phyloP scores from a whole-genome alignment of 1,140 invertebrate genomes.

The Drosophila mauritiana region DNA sequence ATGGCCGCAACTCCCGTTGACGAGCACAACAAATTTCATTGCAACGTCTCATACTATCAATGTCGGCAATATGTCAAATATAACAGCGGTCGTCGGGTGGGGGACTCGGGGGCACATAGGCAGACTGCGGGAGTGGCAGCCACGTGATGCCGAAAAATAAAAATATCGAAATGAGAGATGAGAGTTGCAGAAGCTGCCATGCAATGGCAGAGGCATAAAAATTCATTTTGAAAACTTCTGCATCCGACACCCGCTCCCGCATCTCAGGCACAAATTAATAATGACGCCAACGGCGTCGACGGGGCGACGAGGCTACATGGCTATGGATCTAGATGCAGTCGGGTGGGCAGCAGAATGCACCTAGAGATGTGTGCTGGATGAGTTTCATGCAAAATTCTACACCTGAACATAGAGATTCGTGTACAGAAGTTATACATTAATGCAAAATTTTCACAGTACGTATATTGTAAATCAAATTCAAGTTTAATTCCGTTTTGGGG shows the following conservation, averaged over 20 bases:
- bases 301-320: slow-evolving; percentile 46
- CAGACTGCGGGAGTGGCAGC: slow-evolving; percentile 40
- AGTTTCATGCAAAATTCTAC: too few relatives aligned
- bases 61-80: slow-evolving; percentile 80
- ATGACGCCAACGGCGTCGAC: slow-evolving; percentile 60
- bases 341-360: slow-evolving; percentile 1
- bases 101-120: slow-evolving; percentile 7
- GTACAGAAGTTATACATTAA: too few relatives aligned
- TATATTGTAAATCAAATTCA: background rate
- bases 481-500: too few relatives aligned
- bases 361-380: slow-evolving; percentile 3
- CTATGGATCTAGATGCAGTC: slow-evolving; percentile 26
- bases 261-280: slow-evolving; percentile 67
- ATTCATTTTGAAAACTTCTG: slow-evolving; percentile 68
- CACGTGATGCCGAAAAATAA: slow-evolving; percentile 69
- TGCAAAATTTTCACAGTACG: background rate
- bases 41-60: slow-evolving; percentile 78
- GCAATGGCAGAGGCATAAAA: slow-evolving; percentile 55
- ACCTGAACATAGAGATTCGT: too few relatives aligned
- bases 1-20: slow-evolving; percentile 70
- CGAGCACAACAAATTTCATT: slow-evolving; percentile 77
- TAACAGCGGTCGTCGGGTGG: slow-evolving; percentile 55
- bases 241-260: slow-evolving; percentile 18
- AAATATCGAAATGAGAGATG: slow-evolving; percentile 47
- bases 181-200: slow-evolving; percentile 14